phyloP scores from a whole-genome alignment of 1,140 invertebrate genomes.

The Listronotus bonariensis region DNA sequence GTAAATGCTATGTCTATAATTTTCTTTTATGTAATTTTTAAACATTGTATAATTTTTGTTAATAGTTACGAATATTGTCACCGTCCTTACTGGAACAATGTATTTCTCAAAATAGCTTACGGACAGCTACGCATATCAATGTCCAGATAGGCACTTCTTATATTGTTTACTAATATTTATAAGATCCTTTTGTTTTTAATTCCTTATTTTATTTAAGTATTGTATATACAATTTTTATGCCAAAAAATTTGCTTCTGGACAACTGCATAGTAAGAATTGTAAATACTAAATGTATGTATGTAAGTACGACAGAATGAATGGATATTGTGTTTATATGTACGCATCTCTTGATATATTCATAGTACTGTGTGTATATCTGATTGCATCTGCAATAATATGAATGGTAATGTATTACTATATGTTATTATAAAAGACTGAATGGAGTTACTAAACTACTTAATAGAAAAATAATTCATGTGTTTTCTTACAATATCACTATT shows the following conservation, averaged over 20 bases:
- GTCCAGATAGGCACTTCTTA: constrained; percentile 39
- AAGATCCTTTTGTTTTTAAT: constrained; percentile 24
- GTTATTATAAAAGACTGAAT: constrained; percentile 59
- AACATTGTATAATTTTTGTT: constrained; percentile 15
- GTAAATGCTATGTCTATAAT: constrained; percentile 19
- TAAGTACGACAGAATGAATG: constrained; percentile 42
- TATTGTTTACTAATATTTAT: constrained; percentile 25
- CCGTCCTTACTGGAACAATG: constrained; percentile 47
- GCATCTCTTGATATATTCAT: constrained; percentile 55
- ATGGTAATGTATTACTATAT: constrained; percentile 57
- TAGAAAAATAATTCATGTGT: constrained; percentile 39
- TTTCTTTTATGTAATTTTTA: constrained; percentile 6
- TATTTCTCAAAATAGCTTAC: constrained; percentile 45
- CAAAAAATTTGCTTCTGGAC: constrained; percentile 47
- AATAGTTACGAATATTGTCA: constrained; percentile 42
- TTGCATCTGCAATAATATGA: constrained; percentile 58
- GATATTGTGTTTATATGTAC: constrained; percentile 47
- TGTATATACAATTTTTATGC: constrained; percentile 45
- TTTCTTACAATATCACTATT: constrained; percentile 14
- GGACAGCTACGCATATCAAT: constrained; percentile 49
- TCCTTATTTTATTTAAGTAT: constrained; percentile 39
- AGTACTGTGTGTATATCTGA: constrained; percentile 56
- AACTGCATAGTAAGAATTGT: constrained; percentile 52
- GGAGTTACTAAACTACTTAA: constrained; percentile 56
- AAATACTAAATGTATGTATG: constrained; percentile 54